Conservation (phyloP, 2,797 vertebrate genomes). For the Cottoperca gobio region DNA sequence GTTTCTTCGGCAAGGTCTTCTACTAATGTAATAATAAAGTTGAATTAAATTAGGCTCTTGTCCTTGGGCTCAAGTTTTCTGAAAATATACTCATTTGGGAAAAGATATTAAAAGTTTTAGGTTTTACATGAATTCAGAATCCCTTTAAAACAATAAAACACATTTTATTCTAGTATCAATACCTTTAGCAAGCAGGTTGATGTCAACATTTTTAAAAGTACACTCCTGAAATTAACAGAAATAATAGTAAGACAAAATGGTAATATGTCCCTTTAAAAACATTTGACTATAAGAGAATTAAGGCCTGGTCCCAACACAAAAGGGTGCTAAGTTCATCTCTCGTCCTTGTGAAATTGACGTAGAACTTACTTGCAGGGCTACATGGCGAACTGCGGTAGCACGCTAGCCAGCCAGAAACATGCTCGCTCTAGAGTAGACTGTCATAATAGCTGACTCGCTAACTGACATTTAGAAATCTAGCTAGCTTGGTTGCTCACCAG, state of each 20-base stretch:
- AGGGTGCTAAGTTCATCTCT: no score
- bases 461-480: neutral
- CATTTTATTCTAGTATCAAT: neutral
- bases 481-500: neutral
- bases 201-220: neutral
- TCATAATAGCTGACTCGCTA: neutral
- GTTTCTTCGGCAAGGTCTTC: slow-evolving; percentile 47
- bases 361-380: no score
- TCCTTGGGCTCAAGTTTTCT: slow-evolving; percentile 56
- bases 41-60: slow-evolving; percentile 58
- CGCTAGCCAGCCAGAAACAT: neutral
- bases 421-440: no score
- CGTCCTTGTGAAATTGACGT: neutral
- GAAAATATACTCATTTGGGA: slow-evolving; percentile 30
- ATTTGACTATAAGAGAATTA: neutral
- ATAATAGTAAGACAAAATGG: neutral
- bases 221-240: neutral
- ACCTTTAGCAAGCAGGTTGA: neutral
- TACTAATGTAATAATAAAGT: slow-evolving; percentile 40
- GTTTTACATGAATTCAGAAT: slow-evolving; percentile 9
- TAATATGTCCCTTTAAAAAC: neutral
- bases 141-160: slow-evolving; percentile 4
- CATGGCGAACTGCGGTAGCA: neutral
- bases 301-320: neutral
- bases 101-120: slow-evolving; percentile 21